Evolutionary conservation across 2,113 vertebrate species (phyloP).

Genomic region (Pitta sordida): DNA sequence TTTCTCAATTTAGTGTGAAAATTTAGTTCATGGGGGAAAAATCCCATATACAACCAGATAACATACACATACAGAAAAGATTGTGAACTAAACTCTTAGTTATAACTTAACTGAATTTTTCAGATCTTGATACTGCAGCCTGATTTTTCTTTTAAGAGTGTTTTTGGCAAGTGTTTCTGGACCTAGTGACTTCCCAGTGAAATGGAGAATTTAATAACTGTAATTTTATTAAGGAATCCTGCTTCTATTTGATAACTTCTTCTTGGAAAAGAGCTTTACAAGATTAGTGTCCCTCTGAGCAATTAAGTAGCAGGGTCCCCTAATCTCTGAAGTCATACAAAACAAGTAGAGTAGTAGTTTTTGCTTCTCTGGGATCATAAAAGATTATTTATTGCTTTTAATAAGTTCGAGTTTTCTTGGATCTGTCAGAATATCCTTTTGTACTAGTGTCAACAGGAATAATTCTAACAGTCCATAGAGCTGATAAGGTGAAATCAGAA

Average conservation of each 20-base stretch:
- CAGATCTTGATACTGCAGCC: background rate
- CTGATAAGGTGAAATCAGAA: conserved; percentile 2
- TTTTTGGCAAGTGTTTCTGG: background rate
- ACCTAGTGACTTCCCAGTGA: background rate
- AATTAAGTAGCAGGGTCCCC: conserved; percentile 71
- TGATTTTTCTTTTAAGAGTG: background rate
- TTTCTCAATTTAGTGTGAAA: background rate
- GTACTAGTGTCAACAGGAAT: background rate
- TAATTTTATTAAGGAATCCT: conserved; percentile 8
- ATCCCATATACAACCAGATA: background rate
- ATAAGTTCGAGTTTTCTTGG: conserved; percentile 69
- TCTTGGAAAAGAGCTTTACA: conserved; percentile 17
- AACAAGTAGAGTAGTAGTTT: conserved; percentile 58
- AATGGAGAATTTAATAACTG: background rate
- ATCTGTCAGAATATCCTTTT: conserved; percentile 32
- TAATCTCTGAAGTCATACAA: conserved; percentile 66
- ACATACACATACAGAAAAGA: background rate
- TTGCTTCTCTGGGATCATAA: conserved; percentile 49
- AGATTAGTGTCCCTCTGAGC: conserved; percentile 65
- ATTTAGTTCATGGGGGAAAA: background rate
- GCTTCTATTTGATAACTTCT: conserved; percentile 66
- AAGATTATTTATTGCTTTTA: conserved; percentile 82
- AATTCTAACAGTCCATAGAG: background rate
- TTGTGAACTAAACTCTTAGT: background rate
- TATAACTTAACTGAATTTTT: background rate